phyloP scores from a whole-genome alignment of 2,113 vertebrate genomes.

The Sigmodon hispidus region DNA sequence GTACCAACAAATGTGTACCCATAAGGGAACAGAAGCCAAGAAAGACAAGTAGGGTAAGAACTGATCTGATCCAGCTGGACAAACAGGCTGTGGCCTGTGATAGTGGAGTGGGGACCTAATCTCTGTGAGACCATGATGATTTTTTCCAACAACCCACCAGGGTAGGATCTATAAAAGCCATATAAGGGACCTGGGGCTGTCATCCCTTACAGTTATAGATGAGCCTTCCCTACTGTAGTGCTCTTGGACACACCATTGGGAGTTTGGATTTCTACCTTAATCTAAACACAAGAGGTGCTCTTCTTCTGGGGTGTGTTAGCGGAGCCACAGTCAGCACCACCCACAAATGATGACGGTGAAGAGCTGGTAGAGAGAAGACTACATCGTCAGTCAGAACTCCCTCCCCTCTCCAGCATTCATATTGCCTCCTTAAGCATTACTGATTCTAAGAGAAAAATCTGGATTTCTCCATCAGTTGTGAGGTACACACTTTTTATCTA shows the following conservation, averaged over 20 bases:
- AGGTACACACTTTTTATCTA: background rate
- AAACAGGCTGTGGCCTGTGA: no score
- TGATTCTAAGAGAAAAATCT: accelerated
- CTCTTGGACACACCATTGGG: accelerated
- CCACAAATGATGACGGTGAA: background rate
- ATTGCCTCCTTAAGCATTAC: accelerated
- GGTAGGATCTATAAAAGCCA: no score
- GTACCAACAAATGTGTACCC: background rate
- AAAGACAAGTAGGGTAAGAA: background rate
- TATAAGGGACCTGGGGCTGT: accelerated
- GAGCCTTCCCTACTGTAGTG: background rate
- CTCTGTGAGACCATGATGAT: background rate
- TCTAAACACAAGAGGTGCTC: background rate
- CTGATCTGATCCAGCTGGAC: background rate
- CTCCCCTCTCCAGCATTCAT: accelerated
- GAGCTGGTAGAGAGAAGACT: background rate
- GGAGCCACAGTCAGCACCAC: background rate
- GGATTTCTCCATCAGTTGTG: background rate
- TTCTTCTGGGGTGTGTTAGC: accelerated
- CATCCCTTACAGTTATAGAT: accelerated
- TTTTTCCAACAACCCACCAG: background rate
- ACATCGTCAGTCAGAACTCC: background rate
- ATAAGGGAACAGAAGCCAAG: background rate
- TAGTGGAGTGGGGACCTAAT: background rate
- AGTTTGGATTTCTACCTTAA: background rate